Evolutionary conservation across 2,888 invertebrate genomes (phyloP), one percentile per base, ranked within the genome.

Genomic region (Tortrix viridana): DNA sequence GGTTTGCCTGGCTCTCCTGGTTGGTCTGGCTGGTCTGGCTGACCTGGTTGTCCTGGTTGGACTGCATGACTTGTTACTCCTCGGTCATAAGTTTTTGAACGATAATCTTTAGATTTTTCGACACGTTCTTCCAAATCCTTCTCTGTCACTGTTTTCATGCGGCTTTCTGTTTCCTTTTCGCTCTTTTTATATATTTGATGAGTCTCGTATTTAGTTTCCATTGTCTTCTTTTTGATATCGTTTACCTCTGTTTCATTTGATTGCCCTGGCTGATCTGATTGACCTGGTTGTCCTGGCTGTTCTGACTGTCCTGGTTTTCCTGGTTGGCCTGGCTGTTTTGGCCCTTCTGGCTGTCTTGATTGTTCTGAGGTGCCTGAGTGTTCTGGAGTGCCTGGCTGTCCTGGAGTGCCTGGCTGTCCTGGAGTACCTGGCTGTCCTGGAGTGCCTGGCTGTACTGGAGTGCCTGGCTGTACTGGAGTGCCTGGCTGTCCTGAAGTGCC

Each of bases 1-100:
- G 60, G 56, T 5, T 49, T 23, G 1, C 47, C 53, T 43, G 50
- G 50, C 5, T 55, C 14, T 16, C 22, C 23, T 18, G 52, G 56
- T n/a, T 66, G 48, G 1, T 16, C 37, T 44, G 59, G 59, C 12
- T 50, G 32, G 1, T 12, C 43, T 32, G 47, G 58, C 2, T 26
- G 1, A 0, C n/a, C 32, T 19, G 58, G 50, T 12, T 43, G 19
- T 48, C 20, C 23, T 49, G 38, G 32, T 2, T 47, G 23, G 0
- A n/a, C n/a, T n/a, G n/a, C n/a, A n/a, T n/a, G n/a, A n/a, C 41
- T 41, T 2, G 52, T 23, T 18, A 23, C 3, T 1, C 9, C 18
- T 43, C 43, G 54, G 12, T 26, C 4, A 2, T 6, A 5, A 23
- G 54, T 23, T 16, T 38, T 14, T 2, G 19, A 20, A 38, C 20